A percentile compares a stretch with the other conserved stretches of the same genome.
These are phyloP conservation scores for Regulus satrapa DNA, from an alignment of 2,113 vertebrate species.

Conservation along the genomic window DNA sequence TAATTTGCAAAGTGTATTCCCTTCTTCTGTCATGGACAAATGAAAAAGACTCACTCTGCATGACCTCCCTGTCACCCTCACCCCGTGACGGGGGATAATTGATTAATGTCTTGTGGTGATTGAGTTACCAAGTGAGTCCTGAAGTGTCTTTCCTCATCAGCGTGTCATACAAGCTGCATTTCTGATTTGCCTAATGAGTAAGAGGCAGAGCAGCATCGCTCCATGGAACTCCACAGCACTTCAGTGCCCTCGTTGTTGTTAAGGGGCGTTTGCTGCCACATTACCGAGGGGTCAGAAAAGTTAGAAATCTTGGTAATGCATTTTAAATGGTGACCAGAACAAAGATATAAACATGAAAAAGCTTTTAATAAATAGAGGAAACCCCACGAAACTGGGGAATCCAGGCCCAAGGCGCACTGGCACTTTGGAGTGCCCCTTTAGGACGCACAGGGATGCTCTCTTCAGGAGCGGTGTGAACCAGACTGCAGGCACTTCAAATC, in stretches of 20 bases:
- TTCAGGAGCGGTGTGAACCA: not conserved
- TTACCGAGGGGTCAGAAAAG: not conserved
- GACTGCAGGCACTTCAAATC: not conserved
- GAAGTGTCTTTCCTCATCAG: not conserved
- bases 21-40: not conserved
- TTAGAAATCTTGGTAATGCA: not conserved
- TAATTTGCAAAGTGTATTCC: not conserved
- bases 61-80: not conserved
- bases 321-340: not conserved
- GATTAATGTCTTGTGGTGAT: not conserved
- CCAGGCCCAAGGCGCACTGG: rapidly evolving
- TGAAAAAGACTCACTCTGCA: not conserved
- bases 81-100: not conserved
- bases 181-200: not conserved
- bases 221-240: not conserved
- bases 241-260: not conserved
- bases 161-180: not conserved
- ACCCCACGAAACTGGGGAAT: not conserved
- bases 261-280: not conserved
- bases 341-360: not conserved
- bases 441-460: not conserved
- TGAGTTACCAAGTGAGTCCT: not conserved
- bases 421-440: not conserved
- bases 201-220: not conserved
- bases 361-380: not conserved